Evolutionary conservation across 1,140 invertebrate species (phyloP).

Genomic region (Drosophila navojoa): DNA sequence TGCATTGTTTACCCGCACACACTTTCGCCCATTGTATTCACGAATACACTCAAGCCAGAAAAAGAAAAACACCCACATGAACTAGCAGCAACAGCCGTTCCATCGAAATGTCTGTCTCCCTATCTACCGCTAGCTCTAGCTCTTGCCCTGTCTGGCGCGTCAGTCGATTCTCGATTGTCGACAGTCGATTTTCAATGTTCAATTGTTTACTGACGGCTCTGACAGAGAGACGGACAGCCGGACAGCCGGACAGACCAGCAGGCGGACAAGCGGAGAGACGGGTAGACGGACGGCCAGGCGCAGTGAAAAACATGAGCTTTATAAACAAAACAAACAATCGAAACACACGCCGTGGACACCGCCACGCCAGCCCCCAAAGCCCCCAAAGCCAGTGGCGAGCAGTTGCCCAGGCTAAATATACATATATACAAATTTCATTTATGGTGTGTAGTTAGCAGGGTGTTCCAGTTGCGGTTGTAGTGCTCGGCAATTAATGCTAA

Average conservation of each 20-base stretch:
- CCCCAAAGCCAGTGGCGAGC: neutral
- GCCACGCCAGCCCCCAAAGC: neutral
- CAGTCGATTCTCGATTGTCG: constrained; percentile 18
- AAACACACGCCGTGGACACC: constrained; percentile 34
- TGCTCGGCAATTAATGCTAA: constrained; percentile 62
- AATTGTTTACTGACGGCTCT: constrained; percentile 56
- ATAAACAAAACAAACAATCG: constrained; percentile 77
- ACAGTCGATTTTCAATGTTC: constrained; percentile 50
- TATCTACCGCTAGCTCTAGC: neutral
- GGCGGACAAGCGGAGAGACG: constrained; percentile 13
- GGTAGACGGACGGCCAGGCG: constrained; percentile 19
- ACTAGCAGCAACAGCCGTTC: constrained; percentile 63
- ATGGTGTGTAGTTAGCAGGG: constrained; percentile 1
- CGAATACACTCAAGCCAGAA: constrained; percentile 29
- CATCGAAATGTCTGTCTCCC: constrained; percentile 17
- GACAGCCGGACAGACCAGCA: constrained; percentile 5
- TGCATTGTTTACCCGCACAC: constrained; percentile 72
- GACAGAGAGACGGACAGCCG: constrained; percentile 18
- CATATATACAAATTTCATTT: neutral
- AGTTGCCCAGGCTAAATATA: neutral
- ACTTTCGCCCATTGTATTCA: constrained; percentile 27
- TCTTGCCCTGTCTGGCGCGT: constrained; percentile 14
- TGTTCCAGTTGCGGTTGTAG: constrained; percentile 37
- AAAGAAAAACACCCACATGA: constrained; percentile 28
- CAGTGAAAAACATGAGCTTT: constrained; percentile 77